These are phyloP conservation scores for Diploscapter pachys DNA, from an alignment of 1,140 invertebrate genomes.

Conservation along the genomic window DNA sequence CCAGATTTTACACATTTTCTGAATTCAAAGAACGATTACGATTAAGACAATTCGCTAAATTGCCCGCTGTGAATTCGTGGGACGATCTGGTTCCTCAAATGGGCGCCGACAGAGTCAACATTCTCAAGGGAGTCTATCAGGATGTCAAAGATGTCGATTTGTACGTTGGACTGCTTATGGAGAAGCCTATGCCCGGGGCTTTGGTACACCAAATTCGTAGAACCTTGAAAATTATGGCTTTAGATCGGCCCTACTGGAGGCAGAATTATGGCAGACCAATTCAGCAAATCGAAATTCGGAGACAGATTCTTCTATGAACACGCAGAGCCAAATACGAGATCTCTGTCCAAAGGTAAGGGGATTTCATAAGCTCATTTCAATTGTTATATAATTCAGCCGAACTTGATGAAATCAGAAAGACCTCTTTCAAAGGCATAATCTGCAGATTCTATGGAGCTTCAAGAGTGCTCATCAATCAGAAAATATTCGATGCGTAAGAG, in stretches of 20 bases:
- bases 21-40: too few relatives aligned
- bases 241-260: not conserved
- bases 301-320: constrained; percentile 35
- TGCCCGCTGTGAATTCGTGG: constrained; percentile 13
- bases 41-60: constrained; percentile 14
- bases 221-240: not conserved
- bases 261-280: not conserved
- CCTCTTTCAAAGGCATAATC: constrained; percentile 75
- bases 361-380: too few relatives aligned
- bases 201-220: not conserved
- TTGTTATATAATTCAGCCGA: constrained; percentile 65
- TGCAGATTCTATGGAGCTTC: constrained; percentile 76
- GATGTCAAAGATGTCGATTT: constrained; percentile 84
- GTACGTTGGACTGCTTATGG: constrained; percentile 74
- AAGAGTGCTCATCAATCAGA: constrained; percentile 76
- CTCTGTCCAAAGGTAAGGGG: not conserved
- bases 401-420: constrained; percentile 80
- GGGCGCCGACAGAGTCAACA: constrained; percentile 9
- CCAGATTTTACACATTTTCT: too few relatives aligned
- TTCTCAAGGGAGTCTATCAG: constrained; percentile 23
- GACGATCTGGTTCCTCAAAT: constrained; percentile 41
- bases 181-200: constrained; percentile 61
- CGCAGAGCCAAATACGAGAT: not conserved
- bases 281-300: constrained; percentile 25
- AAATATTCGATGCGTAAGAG: constrained; percentile 68